Evolutionary conservation across 2,888 invertebrate species (phyloP).

Genomic region (Epsilonema sp.): DNA sequence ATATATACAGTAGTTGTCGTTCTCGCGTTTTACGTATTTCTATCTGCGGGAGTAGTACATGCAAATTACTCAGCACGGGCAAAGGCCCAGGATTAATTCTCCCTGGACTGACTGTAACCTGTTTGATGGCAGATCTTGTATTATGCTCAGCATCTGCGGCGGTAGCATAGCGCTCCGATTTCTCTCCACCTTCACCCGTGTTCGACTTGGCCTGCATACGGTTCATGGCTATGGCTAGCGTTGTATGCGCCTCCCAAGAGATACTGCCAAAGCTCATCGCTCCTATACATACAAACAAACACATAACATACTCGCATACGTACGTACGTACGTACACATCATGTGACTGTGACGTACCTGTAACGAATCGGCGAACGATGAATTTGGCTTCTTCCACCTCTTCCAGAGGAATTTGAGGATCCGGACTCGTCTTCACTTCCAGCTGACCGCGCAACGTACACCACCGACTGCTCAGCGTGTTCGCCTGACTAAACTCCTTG

Average conservation of each 20-base stretch:
- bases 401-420: conserved; percentile 54
- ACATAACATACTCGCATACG: too few species aligned
- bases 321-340: too few species aligned
- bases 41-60: too few species aligned
- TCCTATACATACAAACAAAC: too few species aligned
- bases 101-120: too few species aligned
- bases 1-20: too few species aligned
- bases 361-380: conserved; percentile 82
- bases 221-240: conserved; percentile 92
- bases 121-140: conserved; percentile 83
- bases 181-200: conserved; percentile 83
- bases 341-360: too few species aligned
- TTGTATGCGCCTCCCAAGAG: conserved; percentile 81
- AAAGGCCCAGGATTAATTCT: too few species aligned
- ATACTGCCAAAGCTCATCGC: conserved; percentile 96
- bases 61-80: too few species aligned
- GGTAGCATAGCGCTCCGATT: conserved; percentile 45
- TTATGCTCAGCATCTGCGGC: conserved; percentile 57
- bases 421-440: conserved; percentile 52
- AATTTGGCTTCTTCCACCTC: conserved; percentile 81
- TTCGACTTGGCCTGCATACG: conserved; percentile 89
- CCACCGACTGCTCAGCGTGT: conserved; percentile 57
- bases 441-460: conserved; percentile 83
- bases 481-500: conserved; percentile 60
- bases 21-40: too few species aligned